Conservation (phyloP, 2,113 vertebrate species). For the Tyto alba region DNA sequence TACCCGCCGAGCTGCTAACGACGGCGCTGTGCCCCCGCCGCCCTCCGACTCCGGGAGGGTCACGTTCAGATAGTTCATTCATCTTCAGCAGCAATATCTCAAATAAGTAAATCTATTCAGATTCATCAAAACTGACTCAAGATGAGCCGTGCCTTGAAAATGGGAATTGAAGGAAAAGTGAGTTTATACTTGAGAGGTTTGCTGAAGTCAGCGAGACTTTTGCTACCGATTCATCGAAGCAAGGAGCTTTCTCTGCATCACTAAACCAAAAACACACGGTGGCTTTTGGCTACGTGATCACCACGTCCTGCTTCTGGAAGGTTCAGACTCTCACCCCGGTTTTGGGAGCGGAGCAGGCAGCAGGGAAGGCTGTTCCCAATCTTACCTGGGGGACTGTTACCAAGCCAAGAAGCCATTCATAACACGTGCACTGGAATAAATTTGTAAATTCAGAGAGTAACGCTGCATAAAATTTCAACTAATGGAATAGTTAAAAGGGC, state of each 20-base stretch:
- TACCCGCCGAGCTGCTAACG: not conserved
- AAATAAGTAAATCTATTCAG: not conserved
- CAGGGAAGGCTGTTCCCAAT: too few relatives aligned
- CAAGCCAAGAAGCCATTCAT: not conserved
- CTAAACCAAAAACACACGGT: fast-evolving
- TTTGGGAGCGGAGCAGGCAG: not conserved
- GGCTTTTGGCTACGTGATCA: fast-evolving
- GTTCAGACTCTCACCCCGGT: not conserved
- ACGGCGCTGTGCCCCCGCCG: fast-evolving
- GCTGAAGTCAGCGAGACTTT: not conserved
- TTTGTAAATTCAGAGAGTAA: too few relatives aligned
- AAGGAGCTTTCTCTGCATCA: not conserved
- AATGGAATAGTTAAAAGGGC: too few relatives aligned
- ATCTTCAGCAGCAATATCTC: not conserved
- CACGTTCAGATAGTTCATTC: not conserved
- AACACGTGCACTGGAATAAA: not conserved
- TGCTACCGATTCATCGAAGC: not conserved
- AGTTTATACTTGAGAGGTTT: not conserved
- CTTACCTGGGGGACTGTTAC: too few relatives aligned
- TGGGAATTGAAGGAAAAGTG: not conserved
- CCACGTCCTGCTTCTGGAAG: fast-evolving
- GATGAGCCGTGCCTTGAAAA: not conserved
- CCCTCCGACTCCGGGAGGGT: not conserved
- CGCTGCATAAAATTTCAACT: not conserved
- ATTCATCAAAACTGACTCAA: not conserved